phyloP scores from a whole-genome alignment of 2,113 vertebrate species.

The Taxidea taxus region DNA sequence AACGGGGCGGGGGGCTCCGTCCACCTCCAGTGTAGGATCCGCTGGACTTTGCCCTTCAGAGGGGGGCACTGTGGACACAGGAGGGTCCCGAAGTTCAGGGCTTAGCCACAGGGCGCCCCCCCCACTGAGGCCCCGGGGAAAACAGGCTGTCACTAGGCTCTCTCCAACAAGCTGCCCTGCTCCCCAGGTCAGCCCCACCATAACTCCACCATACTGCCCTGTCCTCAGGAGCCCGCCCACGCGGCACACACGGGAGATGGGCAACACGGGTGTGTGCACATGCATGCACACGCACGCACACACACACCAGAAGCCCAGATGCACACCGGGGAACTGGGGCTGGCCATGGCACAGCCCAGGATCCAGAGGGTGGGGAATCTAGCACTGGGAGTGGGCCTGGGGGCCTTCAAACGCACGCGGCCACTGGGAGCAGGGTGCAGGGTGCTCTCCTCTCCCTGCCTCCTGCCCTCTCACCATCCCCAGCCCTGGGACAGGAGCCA shows the following conservation, averaged over 20 bases:
- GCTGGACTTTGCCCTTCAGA: slow-evolving; percentile 97
- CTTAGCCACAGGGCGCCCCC: background rate
- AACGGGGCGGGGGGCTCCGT: slow-evolving; percentile 86
- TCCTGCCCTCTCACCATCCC: background rate
- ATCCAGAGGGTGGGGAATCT: fast-evolving
- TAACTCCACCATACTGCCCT: background rate
- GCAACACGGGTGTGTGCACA: background rate
- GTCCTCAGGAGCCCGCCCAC: background rate
- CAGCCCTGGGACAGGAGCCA: background rate
- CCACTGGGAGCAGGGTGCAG: fast-evolving
- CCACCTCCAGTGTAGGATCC: slow-evolving; percentile 98
- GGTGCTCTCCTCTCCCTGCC: background rate
- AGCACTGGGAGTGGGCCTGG: background rate
- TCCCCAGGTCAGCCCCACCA: background rate
- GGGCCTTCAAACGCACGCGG: background rate
- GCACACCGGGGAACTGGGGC: background rate
- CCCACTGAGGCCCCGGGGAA: background rate
- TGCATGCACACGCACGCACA: fast-evolving
- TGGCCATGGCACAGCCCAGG: background rate
- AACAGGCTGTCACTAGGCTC: background rate
- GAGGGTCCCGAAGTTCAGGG: slow-evolving; percentile 34
- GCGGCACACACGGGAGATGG: background rate
- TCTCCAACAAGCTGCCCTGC: background rate
- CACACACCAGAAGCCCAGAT: background rate
- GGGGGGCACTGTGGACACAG: slow-evolving; percentile 90